Base-by-base conservation (phyloP, 2,113 vertebrate genomes). In the Probosciger aterrimus region DNA sequence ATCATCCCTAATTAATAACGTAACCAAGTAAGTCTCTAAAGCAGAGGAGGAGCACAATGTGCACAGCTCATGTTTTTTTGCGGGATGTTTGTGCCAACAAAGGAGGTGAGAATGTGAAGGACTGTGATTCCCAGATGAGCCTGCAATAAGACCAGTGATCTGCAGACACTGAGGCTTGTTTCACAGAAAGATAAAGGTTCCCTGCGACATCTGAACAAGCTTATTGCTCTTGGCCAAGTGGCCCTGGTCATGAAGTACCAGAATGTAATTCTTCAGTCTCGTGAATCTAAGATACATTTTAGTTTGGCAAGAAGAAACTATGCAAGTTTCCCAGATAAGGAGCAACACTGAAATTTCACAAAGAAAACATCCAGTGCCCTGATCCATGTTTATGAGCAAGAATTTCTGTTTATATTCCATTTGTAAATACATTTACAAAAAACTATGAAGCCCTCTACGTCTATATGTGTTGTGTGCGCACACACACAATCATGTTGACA, bases 381-480 rank as follows among this genome's bases (percentile, higher is more conserved):
- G 63, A 55, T 83, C 60, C 44, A 17, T 64, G 35, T 87, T 90
- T 90, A 80, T 63, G 22, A 64, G 50, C 44, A 43, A 57, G 73
- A 83, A 15, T 50, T 75, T 81, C 12, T 79, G 65, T 84, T 94
- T 95, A 31, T 85, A 47, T 35, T 93, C 31, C n/a, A n/a, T 91
- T 70, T 91, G 75, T 41, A 91, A 90, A 85, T 19, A 46, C 30
- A 41, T 69, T 77, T 69, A 35, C 62, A 55, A 8, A 35, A 53
- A 41, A 4, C 73, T 23, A 20, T 16, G 53, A 27, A 91, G 30
- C 73, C 63, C 37, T 80, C 49, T 63, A 9, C 68, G 71, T 37
- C 77, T 55, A 2, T 50, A 18, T 0, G 0, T 41, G 74, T 17
- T 78, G 46, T 0, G 0, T 47, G 44, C 35, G 64, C 65, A 50